Evolutionary conservation across 2,888 invertebrate genomes (phyloP), one percentile per base, ranked within the genome.

Genomic region (Leptodirus hochenwartii): DNA sequence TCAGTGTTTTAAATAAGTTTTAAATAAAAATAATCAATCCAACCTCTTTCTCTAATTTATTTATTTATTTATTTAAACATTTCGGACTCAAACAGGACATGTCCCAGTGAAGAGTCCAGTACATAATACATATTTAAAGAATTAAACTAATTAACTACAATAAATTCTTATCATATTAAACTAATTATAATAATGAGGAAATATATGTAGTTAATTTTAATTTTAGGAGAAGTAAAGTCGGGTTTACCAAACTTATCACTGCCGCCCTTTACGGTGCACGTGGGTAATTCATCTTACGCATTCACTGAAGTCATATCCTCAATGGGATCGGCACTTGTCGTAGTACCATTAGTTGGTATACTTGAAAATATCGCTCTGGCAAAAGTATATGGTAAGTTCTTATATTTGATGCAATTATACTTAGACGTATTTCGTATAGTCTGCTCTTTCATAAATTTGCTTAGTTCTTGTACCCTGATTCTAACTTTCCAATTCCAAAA

Each of bases 311-410:
- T 69, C 60, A 48, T 64, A 6, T 59, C 69, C 37, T 57, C 61
- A 29, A 54, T 77, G 39, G 72, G 73, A 9, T 63, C 69, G 16
- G 75, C 71, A 2, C 56, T 76, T 32, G 50, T 68, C 32, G 69
- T 78, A 6, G 63, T 78, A 12, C 74, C 77, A 3, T 47, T 78
- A 16, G 51, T 77, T 31, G 67, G 70, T 5, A 61, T 77, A 25
- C 54, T 78, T 39, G 77, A 77, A 47, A 69, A 70, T 39, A 69
- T 77, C 35, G 74, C 77, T 3, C 62, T 77, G 26, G 75, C 73
- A 22, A 76, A 76, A 60, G 71, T 72, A 11, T 76, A 76, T 49
- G 44, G 54, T 54, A 44, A 47, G 50, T 43, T 23, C 22, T 17
- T 8, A 14, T 5, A 15, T 27, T 27, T 27, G 17, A 14, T n/a